Conservation (phyloP, 1,140 invertebrate species). For the Cecropterus lyciades region DNA sequence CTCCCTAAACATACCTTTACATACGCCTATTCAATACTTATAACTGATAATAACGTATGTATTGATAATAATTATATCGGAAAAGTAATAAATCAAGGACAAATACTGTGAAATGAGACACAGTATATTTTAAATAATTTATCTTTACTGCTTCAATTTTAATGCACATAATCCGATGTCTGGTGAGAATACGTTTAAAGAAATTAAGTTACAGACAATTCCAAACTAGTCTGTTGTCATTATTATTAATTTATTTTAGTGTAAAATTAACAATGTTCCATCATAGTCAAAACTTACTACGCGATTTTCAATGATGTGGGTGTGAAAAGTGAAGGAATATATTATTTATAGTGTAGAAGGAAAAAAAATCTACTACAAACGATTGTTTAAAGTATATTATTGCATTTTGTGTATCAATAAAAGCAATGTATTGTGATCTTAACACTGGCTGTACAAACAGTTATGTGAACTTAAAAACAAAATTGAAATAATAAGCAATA, state of each 20-base stretch:
- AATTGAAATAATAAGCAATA: constrained; percentile 58
- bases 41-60: too few relatives aligned
- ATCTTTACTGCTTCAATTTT: too few relatives aligned
- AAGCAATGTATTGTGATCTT: constrained; percentile 64
- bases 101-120: too few relatives aligned
- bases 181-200: constrained; percentile 8
- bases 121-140: too few relatives aligned
- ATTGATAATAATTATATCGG: too few relatives aligned
- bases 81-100: too few relatives aligned
- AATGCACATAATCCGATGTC: background rate
- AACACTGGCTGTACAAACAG: constrained; percentile 10
- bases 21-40: too few relatives aligned
- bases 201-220: constrained; percentile 58
- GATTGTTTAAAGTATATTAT: constrained; percentile 16
- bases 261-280: constrained; percentile 7
- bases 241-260: constrained; percentile 21
- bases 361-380: background rate
- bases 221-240: constrained; percentile 66
- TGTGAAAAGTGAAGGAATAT: background rate
- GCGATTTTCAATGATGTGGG: background rate
- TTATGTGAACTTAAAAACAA: constrained; percentile 39
- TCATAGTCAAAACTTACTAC: constrained; percentile 10
- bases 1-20: too few relatives aligned
- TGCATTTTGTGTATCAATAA: constrained; percentile 63
- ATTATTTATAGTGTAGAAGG: constrained; percentile 5